These are phyloP conservation scores for Sarcophaga peregrina DNA, from an alignment of 1,140 invertebrate species.

Conservation along the genomic window DNA sequence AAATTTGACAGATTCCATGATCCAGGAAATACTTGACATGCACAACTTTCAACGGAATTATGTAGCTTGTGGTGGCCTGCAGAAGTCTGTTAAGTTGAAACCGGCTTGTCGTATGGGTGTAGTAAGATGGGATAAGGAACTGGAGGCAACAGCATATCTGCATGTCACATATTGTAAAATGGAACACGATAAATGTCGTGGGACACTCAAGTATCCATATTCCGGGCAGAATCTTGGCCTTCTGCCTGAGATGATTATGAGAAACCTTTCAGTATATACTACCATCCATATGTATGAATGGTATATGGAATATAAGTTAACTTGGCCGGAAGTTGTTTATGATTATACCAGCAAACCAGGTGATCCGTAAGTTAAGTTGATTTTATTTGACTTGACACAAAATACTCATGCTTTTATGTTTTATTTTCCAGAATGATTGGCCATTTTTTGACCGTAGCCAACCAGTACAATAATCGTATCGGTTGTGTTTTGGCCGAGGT, in stretches of 20 bases:
- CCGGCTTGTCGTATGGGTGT: constrained; percentile 53
- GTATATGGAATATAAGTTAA: not conserved
- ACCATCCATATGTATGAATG: not conserved
- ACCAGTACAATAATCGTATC: not conserved
- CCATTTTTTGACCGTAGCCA: not conserved
- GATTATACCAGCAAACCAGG: not conserved
- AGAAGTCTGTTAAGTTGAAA: constrained; percentile 48
- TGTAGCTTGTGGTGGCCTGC: constrained; percentile 50
- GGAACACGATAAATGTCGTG: constrained; percentile 58
- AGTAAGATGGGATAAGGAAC: constrained; percentile 55
- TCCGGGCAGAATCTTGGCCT: constrained; percentile 58
- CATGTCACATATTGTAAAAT: constrained; percentile 55
- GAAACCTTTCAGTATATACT: not conserved
- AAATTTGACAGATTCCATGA: not conserved
- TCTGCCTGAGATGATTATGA: no score
- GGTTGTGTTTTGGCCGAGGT: not conserved
- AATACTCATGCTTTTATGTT: no score
- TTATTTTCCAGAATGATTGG: not conserved
- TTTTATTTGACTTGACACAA: no score
- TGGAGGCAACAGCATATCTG: constrained; percentile 54
- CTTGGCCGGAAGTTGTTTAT: not conserved
- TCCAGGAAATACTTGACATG: constrained; percentile 50
- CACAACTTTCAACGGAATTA: constrained; percentile 55
- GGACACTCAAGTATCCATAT: constrained; percentile 50
- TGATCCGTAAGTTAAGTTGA: not conserved